phyloP scores from a whole-genome alignment of 2,797 vertebrate species.

The Anisognathus igniventris region DNA sequence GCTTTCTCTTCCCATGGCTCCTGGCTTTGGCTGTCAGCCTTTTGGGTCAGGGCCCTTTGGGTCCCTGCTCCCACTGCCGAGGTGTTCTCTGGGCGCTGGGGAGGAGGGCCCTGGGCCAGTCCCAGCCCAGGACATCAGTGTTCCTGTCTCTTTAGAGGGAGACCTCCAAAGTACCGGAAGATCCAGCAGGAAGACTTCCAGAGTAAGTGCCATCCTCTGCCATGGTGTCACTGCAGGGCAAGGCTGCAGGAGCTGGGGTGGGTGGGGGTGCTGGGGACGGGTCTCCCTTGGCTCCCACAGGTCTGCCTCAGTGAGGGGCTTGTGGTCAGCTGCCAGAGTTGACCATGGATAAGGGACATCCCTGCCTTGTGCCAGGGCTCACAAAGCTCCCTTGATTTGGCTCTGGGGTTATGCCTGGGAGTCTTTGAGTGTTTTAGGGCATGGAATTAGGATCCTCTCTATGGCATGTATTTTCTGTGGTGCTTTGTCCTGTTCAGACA shows the following conservation, averaged over 20 bases:
- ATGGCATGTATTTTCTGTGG: neutral
- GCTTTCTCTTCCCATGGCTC: neutral
- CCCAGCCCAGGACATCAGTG: neutral
- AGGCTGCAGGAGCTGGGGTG: neutral
- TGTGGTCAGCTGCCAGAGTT: neutral
- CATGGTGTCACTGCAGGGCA: neutral
- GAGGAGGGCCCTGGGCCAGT: neutral
- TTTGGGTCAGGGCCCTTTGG: neutral
- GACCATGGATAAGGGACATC: fast-evolving
- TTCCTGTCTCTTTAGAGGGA: conserved; percentile 83
- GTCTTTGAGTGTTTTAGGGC: neutral
- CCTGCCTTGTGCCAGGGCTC: neutral
- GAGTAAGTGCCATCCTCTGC: conserved; percentile 77
- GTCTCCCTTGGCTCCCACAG: neutral
- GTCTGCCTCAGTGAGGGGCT: neutral
- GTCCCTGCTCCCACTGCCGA: neutral
- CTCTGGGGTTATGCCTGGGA: neutral
- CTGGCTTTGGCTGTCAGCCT: neutral
- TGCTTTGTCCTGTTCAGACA: neutral
- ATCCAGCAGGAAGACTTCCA: conserved; percentile 91
- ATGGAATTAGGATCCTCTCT: neutral
- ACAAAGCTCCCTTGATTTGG: fast-evolving
- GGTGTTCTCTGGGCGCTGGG: neutral
- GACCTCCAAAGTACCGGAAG: conserved; percentile 94
- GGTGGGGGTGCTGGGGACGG: neutral